Evolutionary conservation across 1,140 invertebrate genomes (phyloP).

Genomic region (Bathynomus jamesi): DNA sequence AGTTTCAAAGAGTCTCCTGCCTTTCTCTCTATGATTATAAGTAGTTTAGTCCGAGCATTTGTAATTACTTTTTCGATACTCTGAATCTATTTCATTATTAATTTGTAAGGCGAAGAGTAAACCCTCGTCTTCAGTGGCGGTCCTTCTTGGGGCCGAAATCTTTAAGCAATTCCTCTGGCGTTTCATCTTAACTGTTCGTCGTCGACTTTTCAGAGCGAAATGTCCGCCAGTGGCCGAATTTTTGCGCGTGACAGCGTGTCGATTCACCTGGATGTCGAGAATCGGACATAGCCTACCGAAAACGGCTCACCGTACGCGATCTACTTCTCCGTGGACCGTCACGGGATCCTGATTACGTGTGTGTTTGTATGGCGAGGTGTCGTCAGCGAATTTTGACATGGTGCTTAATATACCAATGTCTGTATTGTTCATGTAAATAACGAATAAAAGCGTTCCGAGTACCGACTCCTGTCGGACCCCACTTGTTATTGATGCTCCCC

Average conservation of each 20-base stretch:
- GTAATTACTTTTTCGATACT: no score
- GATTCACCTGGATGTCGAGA: conserved; percentile 82
- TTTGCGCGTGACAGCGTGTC: conserved; percentile 75
- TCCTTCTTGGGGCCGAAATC: no score
- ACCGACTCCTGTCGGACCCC: conserved; percentile 28
- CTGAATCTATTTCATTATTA: no score
- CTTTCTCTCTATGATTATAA: no score
- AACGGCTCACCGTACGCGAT: conserved; percentile 95
- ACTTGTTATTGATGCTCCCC: conserved; percentile 50
- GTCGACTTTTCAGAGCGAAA: conserved; percentile 38
- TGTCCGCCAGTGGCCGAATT: conserved; percentile 52
- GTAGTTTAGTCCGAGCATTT: no score
- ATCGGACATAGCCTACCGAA: conserved; percentile 90
- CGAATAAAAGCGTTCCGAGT: conserved; percentile 62
- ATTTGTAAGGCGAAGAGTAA: no score
- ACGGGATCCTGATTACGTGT: conserved; percentile 82
- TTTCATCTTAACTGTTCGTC: no score
- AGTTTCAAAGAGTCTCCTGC: no score
- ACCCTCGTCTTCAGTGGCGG: no score
- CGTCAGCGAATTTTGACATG: conserved; percentile 80
- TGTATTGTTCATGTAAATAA: no score
- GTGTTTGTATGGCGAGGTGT: conserved; percentile 77
- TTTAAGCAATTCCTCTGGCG: no score
- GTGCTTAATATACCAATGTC: no score
- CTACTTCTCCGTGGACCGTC: conserved; percentile 82